These are phyloP conservation scores for Coptodon bakossiorum DNA, from an alignment of 2,113 vertebrate species.

Conservation along the genomic window DNA sequence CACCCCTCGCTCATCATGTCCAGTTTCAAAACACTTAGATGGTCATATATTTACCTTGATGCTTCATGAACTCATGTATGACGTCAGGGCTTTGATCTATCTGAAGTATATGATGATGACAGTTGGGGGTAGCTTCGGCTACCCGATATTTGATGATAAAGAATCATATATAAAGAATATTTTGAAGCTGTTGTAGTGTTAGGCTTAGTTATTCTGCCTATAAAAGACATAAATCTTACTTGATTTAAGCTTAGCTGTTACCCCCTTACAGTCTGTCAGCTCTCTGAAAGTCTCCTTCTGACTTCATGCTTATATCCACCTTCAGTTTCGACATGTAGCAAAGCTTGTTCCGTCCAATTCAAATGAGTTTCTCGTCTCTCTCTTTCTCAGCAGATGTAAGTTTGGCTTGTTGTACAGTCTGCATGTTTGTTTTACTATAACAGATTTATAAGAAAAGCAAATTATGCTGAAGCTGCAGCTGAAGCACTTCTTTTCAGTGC, in stretches of 20 bases:
- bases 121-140: background rate
- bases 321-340: background rate
- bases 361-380: background rate
- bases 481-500: background rate
- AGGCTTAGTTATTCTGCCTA: background rate
- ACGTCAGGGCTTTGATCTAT: background rate
- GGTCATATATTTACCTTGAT: background rate
- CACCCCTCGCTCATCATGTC: background rate
- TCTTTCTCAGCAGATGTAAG: background rate
- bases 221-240: background rate
- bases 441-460: background rate
- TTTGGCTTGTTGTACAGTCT: background rate
- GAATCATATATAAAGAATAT: background rate
- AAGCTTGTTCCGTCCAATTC: background rate
- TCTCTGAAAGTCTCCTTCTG: background rate
- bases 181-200: background rate
- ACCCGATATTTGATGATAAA: background rate
- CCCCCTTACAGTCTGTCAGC: background rate
- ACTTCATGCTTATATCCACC: background rate
- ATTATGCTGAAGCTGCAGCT: background rate
- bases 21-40: background rate
- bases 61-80: background rate
- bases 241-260: background rate
- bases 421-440: background rate
- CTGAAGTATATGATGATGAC: background rate